Percentiles rank a stretch among this genome's conserved stretches.
Conservation (phyloP, 2,113 vertebrate species). For the Corythornis vintsioides region DNA sequence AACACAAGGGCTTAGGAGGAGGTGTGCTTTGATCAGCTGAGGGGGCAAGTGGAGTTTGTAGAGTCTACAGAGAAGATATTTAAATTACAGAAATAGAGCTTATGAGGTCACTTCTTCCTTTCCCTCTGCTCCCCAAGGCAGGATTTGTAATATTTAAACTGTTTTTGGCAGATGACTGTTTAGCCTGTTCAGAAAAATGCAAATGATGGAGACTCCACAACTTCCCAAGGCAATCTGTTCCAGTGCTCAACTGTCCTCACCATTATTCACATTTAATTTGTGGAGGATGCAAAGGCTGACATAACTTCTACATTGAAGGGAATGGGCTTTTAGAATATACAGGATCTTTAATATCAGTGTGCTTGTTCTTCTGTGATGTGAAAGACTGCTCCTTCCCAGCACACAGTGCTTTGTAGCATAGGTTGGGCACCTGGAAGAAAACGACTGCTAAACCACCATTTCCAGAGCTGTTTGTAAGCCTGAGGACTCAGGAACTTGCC, state of each 20-base stretch:
- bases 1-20: background rate
- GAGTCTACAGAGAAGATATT: background rate
- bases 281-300: background rate
- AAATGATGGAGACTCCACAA: background rate
- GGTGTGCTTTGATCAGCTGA: background rate
- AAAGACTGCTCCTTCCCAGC: background rate
- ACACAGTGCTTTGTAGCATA: background rate
- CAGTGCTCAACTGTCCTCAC: background rate
- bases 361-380: background rate
- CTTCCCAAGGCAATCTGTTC: slow-evolving; percentile 17
- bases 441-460: background rate
- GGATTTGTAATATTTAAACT: background rate
- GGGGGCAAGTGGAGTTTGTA: background rate
- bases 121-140: background rate
- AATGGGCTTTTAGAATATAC: background rate
- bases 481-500: background rate
- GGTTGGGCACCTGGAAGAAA: background rate
- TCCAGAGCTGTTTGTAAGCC: background rate
- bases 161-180: slow-evolving; percentile 45
- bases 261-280: background rate
- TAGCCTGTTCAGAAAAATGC: background rate
- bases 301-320: background rate
- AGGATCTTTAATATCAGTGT: background rate
- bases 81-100: background rate
- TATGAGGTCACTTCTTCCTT: background rate